These are phyloP conservation scores for Nephrotoma appendiculata DNA, from an alignment of 2,888 invertebrate species.

Conservation along the genomic window DNA sequence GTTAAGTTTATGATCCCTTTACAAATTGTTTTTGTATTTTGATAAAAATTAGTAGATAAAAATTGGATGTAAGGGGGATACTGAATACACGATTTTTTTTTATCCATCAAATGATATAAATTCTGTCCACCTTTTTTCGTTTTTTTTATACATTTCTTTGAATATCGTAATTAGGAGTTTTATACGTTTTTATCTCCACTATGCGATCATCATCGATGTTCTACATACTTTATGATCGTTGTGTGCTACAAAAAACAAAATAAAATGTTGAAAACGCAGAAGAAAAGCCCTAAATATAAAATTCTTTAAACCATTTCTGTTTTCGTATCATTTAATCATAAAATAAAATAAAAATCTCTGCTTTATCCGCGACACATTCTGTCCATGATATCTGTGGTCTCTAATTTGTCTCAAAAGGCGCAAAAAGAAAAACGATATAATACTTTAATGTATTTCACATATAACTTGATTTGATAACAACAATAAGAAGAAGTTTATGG, in stretches of 20 bases:
- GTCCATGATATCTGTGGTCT: background rate
- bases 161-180: background rate
- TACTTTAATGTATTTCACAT: background rate
- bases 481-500: background rate
- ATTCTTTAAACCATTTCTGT: background rate
- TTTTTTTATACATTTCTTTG: background rate
- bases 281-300: background rate
- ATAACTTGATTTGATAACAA: background rate
- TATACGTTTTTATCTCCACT: background rate
- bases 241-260: background rate
- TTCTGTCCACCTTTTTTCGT: background rate
- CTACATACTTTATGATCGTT: background rate
- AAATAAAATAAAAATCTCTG: background rate
- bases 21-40: background rate
- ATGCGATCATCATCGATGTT: background rate
- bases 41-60: background rate
- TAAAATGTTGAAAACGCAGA: too few species aligned
- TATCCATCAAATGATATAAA: background rate
- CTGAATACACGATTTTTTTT: background rate
- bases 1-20: background rate
- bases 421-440: background rate
- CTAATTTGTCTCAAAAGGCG: background rate
- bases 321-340: background rate
- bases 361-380: background rate
- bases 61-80: background rate